Conservation (phyloP, 37 sponge, comb jelly and placozoan genomes). For the Chondrilla cf. caribensis region DNA sequence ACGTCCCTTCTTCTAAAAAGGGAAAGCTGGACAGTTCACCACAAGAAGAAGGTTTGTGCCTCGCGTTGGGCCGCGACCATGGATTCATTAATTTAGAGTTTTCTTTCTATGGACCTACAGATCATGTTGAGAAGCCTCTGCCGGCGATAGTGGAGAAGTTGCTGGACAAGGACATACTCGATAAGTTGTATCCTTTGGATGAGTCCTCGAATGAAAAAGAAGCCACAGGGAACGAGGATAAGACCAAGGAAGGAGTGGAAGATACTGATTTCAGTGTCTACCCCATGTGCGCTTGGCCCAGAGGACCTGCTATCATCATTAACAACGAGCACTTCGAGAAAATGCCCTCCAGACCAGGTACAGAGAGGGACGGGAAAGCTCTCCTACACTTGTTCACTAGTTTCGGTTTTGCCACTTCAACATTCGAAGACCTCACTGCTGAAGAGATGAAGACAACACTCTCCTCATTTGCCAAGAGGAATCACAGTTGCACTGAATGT, state of each 20-base stretch:
- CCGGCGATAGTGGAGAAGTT: slow-evolving; percentile 1
- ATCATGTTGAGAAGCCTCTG: neutral
- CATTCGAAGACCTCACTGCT: slow-evolving; percentile 7
- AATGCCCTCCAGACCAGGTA: slow-evolving; percentile 27
- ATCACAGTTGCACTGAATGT: slow-evolving; percentile 14
- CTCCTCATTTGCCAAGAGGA: neutral
- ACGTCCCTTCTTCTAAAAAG: no score
- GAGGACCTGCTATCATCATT: slow-evolving; percentile 35
- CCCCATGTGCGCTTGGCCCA: slow-evolving; percentile 17
- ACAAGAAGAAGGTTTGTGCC: no score
- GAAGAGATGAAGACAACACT: neutral
- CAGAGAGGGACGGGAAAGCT: slow-evolving; percentile 25
- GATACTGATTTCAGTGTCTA: neutral
- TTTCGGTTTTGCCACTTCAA: neutral
- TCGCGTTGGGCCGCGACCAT: no score
- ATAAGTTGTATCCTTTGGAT: neutral
- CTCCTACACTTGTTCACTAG: neutral
- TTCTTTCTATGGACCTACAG: slow-evolving; percentile 7
- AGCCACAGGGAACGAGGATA: neutral
- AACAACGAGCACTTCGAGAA: slow-evolving; percentile 30
- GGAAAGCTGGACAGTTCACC: no score
- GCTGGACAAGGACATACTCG: neutral
- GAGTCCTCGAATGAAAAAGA: neutral
- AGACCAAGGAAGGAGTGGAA: neutral
- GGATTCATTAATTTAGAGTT: no score